phyloP scores from a whole-genome alignment of 2,113 vertebrate species.

The Todiramphus saurophagus region DNA sequence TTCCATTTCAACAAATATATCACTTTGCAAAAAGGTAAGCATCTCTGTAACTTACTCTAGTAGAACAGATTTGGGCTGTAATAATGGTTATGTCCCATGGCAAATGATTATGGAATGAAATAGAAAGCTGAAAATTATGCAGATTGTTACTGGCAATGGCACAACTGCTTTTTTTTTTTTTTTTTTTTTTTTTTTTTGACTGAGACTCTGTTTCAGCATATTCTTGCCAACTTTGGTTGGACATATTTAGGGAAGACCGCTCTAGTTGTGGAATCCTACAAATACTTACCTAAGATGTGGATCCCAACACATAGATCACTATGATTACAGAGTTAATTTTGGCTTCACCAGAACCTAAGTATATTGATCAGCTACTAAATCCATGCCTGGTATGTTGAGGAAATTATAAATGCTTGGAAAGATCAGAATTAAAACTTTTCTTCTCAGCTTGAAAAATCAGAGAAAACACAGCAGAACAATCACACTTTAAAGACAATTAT shows the following conservation, averaged over 20 bases:
- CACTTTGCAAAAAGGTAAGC: background rate
- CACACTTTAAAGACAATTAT: background rate
- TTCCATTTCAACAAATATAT: background rate
- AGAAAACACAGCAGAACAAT: background rate
- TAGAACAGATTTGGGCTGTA: background rate
- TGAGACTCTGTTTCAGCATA: background rate
- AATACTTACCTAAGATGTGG: background rate
- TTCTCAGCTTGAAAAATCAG: background rate
- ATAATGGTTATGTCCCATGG: background rate
- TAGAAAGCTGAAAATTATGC: background rate
- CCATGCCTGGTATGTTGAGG: background rate
- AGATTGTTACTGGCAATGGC: background rate
- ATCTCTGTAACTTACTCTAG: background rate
- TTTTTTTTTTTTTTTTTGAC: background rate
- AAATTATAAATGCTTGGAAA: background rate
- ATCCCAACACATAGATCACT: background rate
- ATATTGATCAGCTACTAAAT: background rate
- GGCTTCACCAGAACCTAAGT: background rate
- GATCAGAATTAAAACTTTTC: background rate
- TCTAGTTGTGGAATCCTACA: background rate
- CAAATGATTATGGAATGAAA: background rate
- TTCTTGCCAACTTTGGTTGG: background rate
- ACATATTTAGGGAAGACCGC: background rate
- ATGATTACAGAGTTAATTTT: background rate
- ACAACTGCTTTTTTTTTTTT: background rate